Evolutionary conservation across 2,888 invertebrate genomes (phyloP), one percentile per base, ranked within the genome.

Genomic region (Cantharis lateralis): DNA sequence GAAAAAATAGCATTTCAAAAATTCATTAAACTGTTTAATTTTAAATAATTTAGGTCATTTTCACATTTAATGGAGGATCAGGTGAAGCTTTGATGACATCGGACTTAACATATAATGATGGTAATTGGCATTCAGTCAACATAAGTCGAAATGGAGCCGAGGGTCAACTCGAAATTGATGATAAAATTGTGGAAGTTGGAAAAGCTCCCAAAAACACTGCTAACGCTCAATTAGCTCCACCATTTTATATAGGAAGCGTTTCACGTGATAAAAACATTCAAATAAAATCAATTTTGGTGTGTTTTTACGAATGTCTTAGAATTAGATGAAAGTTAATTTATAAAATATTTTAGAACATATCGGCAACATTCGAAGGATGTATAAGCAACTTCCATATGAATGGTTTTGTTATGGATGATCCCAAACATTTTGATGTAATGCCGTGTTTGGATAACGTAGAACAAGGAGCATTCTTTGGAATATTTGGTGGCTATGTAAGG

Each of bases 241-340:
- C 96, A 0, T 93, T 93, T 84, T 96, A 92, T 87, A 90, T 97
- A 71, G 98, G 98, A 18, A 97, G 97, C 0, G 87, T 96, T n/a
- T 88, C 90, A 13, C 89, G 91, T 1, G 87, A 89, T 3, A 86
- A 88, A 20, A 86, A 87, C 11, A 86, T 86, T 48, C 88, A 88
- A 28, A 90, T 91, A 1, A 83, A 84, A 62, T 82, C 83, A 0
- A 87, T 87, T 78, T 84, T 88, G 0, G 84, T 84, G 79, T 82
- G 82, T 78, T 32, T 16, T 10, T 24, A 10, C 61, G 0, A 61
- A 10, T 15, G 63, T 63, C 15, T 63, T 15, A 16, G 0, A 11
- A 10, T 63, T 18, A 10, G 13, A 16, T 11, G 16, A 10, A 16
- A 13, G 16, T 68, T 20, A 62, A 64, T 24, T 75, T 75, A 73